Evolutionary conservation across 2,888 invertebrate genomes (phyloP).

Genomic region (Julus scanicus): DNA sequence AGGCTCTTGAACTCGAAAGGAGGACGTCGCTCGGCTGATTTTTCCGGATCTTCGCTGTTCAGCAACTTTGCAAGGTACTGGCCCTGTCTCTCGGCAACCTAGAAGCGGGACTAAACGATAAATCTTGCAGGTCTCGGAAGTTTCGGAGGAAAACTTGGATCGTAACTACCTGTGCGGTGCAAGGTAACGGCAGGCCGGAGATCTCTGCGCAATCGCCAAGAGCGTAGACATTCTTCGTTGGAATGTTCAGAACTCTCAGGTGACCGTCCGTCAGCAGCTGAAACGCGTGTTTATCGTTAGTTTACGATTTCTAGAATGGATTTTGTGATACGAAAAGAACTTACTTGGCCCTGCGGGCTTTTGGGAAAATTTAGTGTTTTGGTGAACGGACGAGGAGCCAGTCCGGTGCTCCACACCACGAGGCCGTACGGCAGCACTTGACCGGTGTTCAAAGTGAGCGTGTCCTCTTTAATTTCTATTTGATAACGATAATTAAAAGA

Average conservation of each 20-base stretch:
- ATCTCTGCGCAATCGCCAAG: conserved; percentile 67
- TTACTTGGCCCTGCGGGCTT: conserved; percentile 65
- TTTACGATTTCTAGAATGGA: not conserved
- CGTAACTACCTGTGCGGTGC: conserved; percentile 66
- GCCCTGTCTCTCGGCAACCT: conserved; percentile 67
- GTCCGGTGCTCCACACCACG: conserved; percentile 67
- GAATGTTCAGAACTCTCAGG: conserved; percentile 63
- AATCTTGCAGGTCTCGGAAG: not conserved
- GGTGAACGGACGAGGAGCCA: conserved; percentile 65
- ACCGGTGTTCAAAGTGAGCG: conserved; percentile 64
- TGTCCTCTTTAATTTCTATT: conserved; percentile 63
- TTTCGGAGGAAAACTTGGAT: not conserved
- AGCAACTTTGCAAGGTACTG: conserved; percentile 64
- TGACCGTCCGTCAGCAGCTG: conserved; percentile 64
- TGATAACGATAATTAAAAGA: not conserved
- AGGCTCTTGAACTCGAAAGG: conserved; percentile 63
- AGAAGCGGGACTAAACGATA: conserved; percentile 5
- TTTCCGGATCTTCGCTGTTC: conserved; percentile 58
- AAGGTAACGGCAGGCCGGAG: conserved; percentile 64
- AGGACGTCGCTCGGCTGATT: conserved; percentile 55
- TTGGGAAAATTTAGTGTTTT: conserved; percentile 62
- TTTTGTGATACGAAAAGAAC: conserved; percentile 35
- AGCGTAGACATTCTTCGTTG: conserved; percentile 64
- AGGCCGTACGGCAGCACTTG: conserved; percentile 65
- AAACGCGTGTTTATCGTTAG: not conserved